Evolutionary conservation across 2,797 vertebrate genomes (phyloP).

Genomic region (Melanotaenia pygmaea): DNA sequence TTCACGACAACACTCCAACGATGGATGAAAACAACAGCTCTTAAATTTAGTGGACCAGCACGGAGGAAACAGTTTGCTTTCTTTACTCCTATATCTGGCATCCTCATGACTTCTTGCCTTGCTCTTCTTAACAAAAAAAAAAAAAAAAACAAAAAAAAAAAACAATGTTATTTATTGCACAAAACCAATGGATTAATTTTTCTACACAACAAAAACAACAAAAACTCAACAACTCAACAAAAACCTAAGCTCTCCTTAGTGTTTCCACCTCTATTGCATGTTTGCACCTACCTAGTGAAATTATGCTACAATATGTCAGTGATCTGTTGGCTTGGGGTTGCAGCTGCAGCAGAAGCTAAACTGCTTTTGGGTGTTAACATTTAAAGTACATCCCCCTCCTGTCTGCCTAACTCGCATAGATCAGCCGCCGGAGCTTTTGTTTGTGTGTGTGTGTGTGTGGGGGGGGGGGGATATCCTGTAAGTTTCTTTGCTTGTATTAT

Average conservation of each 20-base stretch:
- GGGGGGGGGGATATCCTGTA: slow-evolving; percentile 14
- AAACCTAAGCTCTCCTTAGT: background rate
- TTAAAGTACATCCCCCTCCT: slow-evolving; percentile 52
- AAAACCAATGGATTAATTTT: background rate
- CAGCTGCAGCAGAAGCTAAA: slow-evolving; percentile 54
- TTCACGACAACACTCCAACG: slow-evolving; percentile 22
- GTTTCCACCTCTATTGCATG: background rate
- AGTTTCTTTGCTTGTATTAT: slow-evolving; percentile 17
- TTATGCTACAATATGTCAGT: slow-evolving; percentile 29
- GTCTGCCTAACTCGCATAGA: slow-evolving; percentile 57
- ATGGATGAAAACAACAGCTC: slow-evolving; percentile 13
- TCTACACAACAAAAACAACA: slow-evolving; percentile 10
- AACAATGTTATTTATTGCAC: background rate
- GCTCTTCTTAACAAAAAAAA: background rate
- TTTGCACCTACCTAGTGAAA: slow-evolving; percentile 19
- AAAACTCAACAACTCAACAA: too few relatives aligned
- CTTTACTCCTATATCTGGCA: background rate
- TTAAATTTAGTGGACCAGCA: slow-evolving; percentile 30
- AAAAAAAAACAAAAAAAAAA: background rate
- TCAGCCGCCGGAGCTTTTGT: slow-evolving; percentile 32
- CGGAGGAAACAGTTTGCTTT: slow-evolving; percentile 7
- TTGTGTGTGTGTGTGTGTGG: slow-evolving; percentile 24
- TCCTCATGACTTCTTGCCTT: background rate
- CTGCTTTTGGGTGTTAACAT: slow-evolving; percentile 60
- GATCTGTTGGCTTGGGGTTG: slow-evolving; percentile 45